A percentile compares a stretch with the other conserved stretches of the same genome.
phyloP scores from a whole-genome alignment of 2,888 invertebrate genomes.

The Sepiola atlantica region DNA sequence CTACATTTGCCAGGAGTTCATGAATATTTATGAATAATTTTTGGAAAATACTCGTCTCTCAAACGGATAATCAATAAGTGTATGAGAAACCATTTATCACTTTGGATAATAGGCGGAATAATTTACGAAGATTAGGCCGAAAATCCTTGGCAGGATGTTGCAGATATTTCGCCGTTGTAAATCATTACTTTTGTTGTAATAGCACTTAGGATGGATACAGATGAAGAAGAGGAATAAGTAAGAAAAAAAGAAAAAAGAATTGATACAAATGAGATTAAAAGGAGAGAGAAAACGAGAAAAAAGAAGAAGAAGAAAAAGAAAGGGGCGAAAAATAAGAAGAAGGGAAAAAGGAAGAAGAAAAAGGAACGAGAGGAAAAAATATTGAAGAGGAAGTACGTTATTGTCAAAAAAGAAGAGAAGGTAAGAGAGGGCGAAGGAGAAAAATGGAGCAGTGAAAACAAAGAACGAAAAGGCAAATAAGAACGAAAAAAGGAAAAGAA shows the following conservation, averaged over 20 bases:
- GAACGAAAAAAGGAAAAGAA: background rate
- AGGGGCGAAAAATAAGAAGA: background rate
- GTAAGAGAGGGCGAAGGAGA: background rate
- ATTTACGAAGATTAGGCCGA: constrained; percentile 17
- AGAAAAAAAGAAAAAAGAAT: background rate
- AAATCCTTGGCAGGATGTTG: constrained; percentile 32
- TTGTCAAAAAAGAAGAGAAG: background rate
- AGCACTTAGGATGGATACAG: background rate
- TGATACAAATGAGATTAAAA: too few relatives aligned
- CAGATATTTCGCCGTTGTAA: constrained; percentile 21
- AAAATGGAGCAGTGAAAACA: background rate
- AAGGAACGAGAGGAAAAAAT: background rate
- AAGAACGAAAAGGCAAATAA: background rate
- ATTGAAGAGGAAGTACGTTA: background rate
- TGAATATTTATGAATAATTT: constrained; percentile 12
- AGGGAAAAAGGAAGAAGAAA: background rate
- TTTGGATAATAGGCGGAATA: constrained; percentile 32
- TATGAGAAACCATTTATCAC: constrained; percentile 32
- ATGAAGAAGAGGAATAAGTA: background rate
- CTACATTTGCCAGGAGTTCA: constrained; percentile 20
- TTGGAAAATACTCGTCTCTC: constrained; percentile 32
- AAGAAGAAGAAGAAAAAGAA: background rate
- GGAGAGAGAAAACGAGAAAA: background rate
- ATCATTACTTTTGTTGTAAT: constrained; percentile 22
- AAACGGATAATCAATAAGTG: constrained; percentile 23